Base-by-base conservation (phyloP, 1,140 invertebrate species). In the Metopolophium dirhodum region DNA sequence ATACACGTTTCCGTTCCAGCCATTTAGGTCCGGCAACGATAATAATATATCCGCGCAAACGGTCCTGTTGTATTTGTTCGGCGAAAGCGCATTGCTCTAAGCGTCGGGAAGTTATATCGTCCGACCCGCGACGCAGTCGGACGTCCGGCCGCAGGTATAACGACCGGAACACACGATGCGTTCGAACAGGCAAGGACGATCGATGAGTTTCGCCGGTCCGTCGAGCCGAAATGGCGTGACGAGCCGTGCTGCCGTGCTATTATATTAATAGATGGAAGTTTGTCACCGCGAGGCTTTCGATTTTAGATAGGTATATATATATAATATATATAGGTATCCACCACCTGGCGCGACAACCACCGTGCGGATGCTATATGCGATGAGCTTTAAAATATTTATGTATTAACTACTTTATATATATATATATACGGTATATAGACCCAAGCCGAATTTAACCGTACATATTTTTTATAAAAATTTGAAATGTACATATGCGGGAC, bases 211-310 rank as follows among this genome's bases (percentile, higher is more conserved):
- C 1, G 61, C 61, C 61, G 61, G 61, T 77, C n/a, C 61, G 61
- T 35, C 61, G 61, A 77, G 14, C 61, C 61, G 14, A 77, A 77
- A 77, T 77, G n/a, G 61, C 61, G 61, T 77, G 61, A 77, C 61
- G n/a, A 77, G 30, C n/a, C n/a, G n/a, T 6, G 14, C 14, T 30
- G 30, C 30, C 1, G n/a, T 77, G 61, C 61, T 77, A 77, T 77
- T n/a, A 77, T 77, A 77, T 77, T 77, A 77, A 77, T 77, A 77
- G 61, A 77, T 77, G 14, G 61, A n/a, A 77, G 61, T 77, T 77
- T 77, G 61, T 77, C 61, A 77, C 61, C 14, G 61, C 4, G 7
- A 1, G 61, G 14, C 61, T n/a, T 77, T 77, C 61, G n/a, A 77
- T 77, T 68, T 68, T 68, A n/a, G 61, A 23, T n/a, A 41, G 41